Percentiles rank a stretch among this genome's conserved stretches.
Conservation (phyloP, 2,113 vertebrate genomes). For the Ciconia stormi region DNA sequence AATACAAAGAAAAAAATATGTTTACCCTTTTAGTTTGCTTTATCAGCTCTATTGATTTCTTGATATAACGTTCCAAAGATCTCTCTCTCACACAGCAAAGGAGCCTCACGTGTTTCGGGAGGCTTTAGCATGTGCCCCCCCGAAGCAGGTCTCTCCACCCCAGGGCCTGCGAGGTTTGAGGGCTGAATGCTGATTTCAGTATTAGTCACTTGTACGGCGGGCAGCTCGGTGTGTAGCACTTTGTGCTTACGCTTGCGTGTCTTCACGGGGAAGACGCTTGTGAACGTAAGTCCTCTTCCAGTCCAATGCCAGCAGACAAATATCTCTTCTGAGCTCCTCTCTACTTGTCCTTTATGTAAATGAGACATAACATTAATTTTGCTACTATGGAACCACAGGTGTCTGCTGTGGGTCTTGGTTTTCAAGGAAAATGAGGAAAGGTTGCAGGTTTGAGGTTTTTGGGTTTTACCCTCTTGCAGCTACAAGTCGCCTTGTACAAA, state of each 20-base stretch:
- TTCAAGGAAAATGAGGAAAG: background rate
- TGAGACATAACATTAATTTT: background rate
- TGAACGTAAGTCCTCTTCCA: background rate
- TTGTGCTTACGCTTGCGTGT: too few relatives aligned
- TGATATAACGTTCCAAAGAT: background rate
- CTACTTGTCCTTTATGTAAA: background rate
- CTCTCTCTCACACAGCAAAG: background rate
- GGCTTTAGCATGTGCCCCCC: background rate
- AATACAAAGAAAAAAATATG: background rate
- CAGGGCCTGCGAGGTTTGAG: too few relatives aligned
- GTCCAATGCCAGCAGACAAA: background rate
- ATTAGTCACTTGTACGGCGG: fast-evolving
- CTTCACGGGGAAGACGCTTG: too few relatives aligned
- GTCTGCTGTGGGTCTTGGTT: background rate
- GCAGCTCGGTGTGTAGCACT: too few relatives aligned
- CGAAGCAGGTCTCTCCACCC: background rate
- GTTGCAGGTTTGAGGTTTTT: background rate
- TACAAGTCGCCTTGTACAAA: background rate
- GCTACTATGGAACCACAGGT: background rate
- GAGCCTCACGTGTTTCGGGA: background rate
- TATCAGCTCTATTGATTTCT: conserved; percentile 2
- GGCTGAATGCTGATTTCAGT: background rate
- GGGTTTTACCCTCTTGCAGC: background rate
- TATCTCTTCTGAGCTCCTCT: background rate
- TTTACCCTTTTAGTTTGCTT: conserved; percentile 6